Evolutionary conservation across 1,140 invertebrate species (phyloP).

Genomic region (Drosophila kanapiae): DNA sequence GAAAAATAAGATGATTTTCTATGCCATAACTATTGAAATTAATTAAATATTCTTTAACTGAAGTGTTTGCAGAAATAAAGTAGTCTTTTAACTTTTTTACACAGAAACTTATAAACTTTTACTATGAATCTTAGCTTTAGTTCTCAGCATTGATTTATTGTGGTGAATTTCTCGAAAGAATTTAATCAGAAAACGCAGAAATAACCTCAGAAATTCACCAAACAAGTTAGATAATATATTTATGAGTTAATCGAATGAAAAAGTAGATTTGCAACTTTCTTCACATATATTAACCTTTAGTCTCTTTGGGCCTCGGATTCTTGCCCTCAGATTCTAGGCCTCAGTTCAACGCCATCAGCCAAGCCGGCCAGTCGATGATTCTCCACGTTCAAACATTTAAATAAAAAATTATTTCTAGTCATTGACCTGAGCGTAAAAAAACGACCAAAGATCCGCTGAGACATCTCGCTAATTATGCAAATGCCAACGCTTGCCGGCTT

Average conservation of each 20-base stretch:
- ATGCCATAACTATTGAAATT: background rate
- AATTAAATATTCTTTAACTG: background rate
- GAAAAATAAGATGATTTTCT: conserved; percentile 4
- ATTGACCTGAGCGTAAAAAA: conserved; percentile 54
- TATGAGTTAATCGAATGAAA: conserved; percentile 4
- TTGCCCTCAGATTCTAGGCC: conserved; percentile 13
- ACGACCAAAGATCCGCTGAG: background rate
- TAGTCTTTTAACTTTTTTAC: too few species aligned
- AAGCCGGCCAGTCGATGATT: conserved; percentile 37
- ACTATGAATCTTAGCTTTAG: too few species aligned
- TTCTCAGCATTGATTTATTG: background rate
- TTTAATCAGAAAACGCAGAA: background rate
- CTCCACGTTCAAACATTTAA: conserved; percentile 4
- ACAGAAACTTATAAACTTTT: background rate
- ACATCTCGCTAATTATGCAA: conserved; percentile 62
- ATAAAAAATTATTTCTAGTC: conserved; percentile 26
- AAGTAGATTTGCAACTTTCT: conserved; percentile 27
- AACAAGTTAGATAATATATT: background rate
- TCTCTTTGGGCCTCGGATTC: conserved; percentile 9
- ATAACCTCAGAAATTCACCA: conserved; percentile 1
- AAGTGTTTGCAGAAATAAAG: background rate
- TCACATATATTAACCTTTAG: conserved; percentile 16
- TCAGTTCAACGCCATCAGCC: conserved; percentile 51
- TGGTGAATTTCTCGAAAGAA: background rate
- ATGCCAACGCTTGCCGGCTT: conserved; percentile 32